Conservation (phyloP, 2,888 invertebrate genomes). For the Meliscaeva auricollis region DNA sequence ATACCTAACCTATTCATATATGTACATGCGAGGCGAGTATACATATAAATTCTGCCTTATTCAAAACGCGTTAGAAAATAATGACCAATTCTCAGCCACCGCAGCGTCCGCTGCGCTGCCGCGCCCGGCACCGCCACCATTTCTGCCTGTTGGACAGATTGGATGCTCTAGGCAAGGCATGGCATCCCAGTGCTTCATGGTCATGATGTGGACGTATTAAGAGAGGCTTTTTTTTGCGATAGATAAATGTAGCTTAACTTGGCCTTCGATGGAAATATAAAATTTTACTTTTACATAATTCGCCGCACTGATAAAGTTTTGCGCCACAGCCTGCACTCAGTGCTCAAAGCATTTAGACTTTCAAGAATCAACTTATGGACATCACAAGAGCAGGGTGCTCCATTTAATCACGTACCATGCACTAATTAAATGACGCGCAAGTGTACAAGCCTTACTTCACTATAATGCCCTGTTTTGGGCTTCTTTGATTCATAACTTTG, state of each 20-base stretch:
- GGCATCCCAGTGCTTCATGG: conserved; percentile 50
- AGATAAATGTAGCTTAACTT: conserved; percentile 15
- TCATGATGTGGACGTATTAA: conserved; percentile 44
- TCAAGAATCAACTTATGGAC: conserved; percentile 32
- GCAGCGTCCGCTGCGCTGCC: not conserved
- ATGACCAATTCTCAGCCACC: conserved; percentile 39
- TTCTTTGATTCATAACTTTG: conserved; percentile 64
- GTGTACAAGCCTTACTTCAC: conserved; percentile 49
- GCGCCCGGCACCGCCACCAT: not conserved
- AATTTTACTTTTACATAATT: conserved; percentile 49
- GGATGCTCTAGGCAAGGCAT: conserved; percentile 65
- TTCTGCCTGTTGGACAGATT: conserved; percentile 13
- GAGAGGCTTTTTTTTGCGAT: conserved; percentile 33
- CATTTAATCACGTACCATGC: conserved; percentile 71
- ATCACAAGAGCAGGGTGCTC: conserved; percentile 47
- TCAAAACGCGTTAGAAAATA: conserved; percentile 40
- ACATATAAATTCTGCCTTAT: conserved; percentile 5
- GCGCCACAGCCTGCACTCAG: conserved; percentile 6
- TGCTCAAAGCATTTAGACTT: conserved; percentile 15
- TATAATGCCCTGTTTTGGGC: conserved; percentile 70
- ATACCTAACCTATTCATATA: not conserved
- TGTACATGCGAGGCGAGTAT: too few relatives aligned
- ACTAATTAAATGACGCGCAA: conserved; percentile 75
- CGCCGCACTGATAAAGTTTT: conserved; percentile 28
- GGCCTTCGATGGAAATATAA: conserved; percentile 43